phyloP scores from a whole-genome alignment of 2,797 vertebrate species.

The Liparis tanakae region DNA sequence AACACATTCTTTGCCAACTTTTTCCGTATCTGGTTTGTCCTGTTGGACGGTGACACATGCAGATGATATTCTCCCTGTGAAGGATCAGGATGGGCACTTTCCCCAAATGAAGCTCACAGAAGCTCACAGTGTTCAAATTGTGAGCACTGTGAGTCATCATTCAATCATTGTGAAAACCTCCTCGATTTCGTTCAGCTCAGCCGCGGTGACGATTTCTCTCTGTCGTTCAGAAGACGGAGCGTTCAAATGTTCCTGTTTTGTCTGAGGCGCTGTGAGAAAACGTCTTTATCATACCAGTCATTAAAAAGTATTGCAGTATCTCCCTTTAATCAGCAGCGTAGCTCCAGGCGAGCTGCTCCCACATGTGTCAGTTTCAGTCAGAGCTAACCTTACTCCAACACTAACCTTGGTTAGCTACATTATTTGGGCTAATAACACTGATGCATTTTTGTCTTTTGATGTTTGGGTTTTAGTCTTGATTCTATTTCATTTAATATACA shows the following conservation, averaged over 20 bases:
- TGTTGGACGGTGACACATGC: slow-evolving; percentile 47
- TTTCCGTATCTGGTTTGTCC: slow-evolving; percentile 49
- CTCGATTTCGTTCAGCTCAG: not conserved
- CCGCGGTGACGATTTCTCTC: not conserved
- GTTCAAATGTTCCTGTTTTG: not conserved
- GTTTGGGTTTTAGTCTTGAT: not conserved
- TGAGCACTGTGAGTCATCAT: too few species aligned
- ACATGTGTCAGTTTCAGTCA: slow-evolving; percentile 3
- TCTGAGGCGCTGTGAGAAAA: not conserved
- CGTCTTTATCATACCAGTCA: not conserved
- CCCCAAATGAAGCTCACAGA: not conserved
- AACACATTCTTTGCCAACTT: slow-evolving; percentile 1
- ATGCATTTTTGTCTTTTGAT: not conserved
- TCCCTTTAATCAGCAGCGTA: not conserved
- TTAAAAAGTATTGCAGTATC: not conserved
- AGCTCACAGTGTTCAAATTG: too few species aligned
- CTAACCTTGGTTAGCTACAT: not conserved
- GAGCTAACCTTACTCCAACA: slow-evolving; percentile 1
- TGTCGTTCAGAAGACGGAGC: not conserved
- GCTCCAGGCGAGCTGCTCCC: not conserved
- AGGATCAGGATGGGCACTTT: not conserved
- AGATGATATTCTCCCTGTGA: not conserved
- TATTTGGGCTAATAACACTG: not conserved
- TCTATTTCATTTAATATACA: not conserved
- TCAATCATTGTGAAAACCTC: not conserved